Evolutionary conservation across 1,140 invertebrate genomes (phyloP), one percentile per base, ranked within the genome.

Genomic region (Coelopa frigida): DNA sequence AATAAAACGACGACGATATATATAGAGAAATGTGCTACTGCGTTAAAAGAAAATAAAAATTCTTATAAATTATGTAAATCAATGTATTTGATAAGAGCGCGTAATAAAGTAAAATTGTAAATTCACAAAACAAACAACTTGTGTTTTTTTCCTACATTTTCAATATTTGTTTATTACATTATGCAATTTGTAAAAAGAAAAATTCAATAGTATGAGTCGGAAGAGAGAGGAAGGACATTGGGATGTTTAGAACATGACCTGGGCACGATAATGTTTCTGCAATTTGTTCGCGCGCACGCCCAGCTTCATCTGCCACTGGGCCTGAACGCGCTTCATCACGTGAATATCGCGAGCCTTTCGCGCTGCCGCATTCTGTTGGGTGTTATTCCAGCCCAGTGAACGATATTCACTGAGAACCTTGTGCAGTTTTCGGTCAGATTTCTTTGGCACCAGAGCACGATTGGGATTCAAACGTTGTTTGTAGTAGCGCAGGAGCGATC

Each of bases 251-350:
- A 85, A 87, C 51, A 83, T 79, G 41, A 88, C 78, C 78, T 92
- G 89, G 44, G 70, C 73, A 51, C 89, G 77, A 68, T 84, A 92
- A 72, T 93, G 82, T 46, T 75, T 79, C 67, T 93, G 91, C 37
- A 92, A 72, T 69, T 91, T 92, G 60, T 97, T 95, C 3, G 78
- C 81, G 62, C 87, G 89, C 10, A 85, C 65, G 17, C 88, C 84
- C 22, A 94, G 62, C 58, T 87, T 81, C 62, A 85, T 81, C 29
- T 75, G 73, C 68, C 82, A 83, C 66, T 85, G 89, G 0, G 81
- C 74, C 51, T 90, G 83, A n/a, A 89, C 70, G 52, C 81, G 76
- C 55, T 89, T 84, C 80, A 94, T 84, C 51, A 83, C 87, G 48
- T 83, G 81, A 18, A 94, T 79, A 69, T 96, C 92, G 45, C 84